phyloP scores from a whole-genome alignment of 2,797 vertebrate species.

The Hypotaenidia philippensis region DNA sequence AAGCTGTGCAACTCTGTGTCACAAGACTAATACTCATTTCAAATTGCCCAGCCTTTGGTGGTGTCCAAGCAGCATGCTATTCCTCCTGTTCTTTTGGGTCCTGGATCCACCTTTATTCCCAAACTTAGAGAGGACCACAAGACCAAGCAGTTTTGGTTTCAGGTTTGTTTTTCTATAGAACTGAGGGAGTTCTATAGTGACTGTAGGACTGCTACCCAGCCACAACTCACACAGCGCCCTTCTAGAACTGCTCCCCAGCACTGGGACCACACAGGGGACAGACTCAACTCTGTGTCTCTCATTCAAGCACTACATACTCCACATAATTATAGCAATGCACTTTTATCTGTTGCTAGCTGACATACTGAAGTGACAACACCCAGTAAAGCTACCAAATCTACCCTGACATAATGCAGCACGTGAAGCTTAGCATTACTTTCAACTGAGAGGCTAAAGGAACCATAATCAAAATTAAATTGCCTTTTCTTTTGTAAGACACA shows the following conservation, averaged over 20 bases:
- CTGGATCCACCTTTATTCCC: neutral
- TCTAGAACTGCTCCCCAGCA: neutral
- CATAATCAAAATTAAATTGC: neutral
- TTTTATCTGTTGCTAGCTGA: neutral
- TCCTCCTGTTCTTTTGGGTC: neutral
- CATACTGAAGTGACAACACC: accelerated
- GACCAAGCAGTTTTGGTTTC: neutral
- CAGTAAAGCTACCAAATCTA: neutral
- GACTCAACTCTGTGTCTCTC: neutral
- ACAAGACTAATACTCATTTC: neutral
- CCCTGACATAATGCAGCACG: neutral
- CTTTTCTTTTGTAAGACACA: neutral
- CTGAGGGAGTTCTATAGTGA: neutral
- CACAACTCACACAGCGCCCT: accelerated
- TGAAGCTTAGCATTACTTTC: neutral
- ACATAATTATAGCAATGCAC: neutral
- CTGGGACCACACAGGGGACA: neutral
- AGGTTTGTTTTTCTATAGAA: neutral
- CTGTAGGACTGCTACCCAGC: neutral
- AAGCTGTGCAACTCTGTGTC: neutral
- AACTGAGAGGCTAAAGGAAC: neutral
- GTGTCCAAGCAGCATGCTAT: neutral
- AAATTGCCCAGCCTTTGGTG: neutral
- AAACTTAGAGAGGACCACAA: neutral
- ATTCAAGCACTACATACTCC: neutral